phyloP scores from a whole-genome alignment of 2,113 vertebrate species.

The Tauraco erythrolophus region DNA sequence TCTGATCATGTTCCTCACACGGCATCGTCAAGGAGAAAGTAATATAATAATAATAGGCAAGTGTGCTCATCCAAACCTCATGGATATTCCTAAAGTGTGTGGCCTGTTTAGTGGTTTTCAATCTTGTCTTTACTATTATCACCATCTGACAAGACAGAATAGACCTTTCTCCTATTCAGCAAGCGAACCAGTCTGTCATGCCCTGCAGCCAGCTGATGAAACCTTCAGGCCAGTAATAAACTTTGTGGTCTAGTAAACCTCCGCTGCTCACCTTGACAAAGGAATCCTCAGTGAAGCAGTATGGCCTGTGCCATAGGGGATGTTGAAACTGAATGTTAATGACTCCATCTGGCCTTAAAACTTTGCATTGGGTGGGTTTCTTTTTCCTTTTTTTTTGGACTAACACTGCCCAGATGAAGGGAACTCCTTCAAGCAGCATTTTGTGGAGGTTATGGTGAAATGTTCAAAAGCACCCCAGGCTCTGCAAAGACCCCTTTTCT shows the following conservation, averaged over 20 bases:
- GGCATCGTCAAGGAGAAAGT: neutral
- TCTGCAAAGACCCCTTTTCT: neutral
- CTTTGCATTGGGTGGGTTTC: neutral
- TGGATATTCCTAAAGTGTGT: neutral
- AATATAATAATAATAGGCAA: fast-evolving
- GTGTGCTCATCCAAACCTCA: neutral
- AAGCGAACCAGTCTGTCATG: neutral
- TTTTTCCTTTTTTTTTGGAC: neutral
- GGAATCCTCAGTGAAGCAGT: neutral
- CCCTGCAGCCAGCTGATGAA: neutral
- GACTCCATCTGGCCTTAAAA: neutral
- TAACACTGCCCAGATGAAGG: neutral
- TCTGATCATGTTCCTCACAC: neutral
- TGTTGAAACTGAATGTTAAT: neutral
- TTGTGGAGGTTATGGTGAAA: neutral
- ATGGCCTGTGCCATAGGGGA: neutral
- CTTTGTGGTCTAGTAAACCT: neutral
- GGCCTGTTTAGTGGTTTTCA: neutral
- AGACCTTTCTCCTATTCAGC: neutral
- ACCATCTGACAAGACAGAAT: neutral
- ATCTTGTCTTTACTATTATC: neutral
- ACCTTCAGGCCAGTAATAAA: neutral
- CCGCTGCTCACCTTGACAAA: neutral
- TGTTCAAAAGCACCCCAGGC: neutral
- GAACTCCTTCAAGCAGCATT: neutral